phyloP scores from a whole-genome alignment of 2,797 vertebrate genomes.

The Acrossocheilus fasciatus region DNA sequence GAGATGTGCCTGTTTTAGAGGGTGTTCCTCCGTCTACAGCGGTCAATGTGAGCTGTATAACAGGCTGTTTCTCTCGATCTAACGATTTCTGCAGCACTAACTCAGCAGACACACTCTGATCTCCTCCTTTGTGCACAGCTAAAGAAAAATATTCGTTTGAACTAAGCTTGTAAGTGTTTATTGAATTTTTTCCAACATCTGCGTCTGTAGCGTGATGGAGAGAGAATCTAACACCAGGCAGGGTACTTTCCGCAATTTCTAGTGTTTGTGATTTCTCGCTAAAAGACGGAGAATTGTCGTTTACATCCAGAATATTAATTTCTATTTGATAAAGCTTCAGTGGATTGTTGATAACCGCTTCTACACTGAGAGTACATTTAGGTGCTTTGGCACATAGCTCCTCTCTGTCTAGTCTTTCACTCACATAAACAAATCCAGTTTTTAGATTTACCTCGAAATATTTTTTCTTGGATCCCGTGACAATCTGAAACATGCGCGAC shows the following conservation, averaged over 20 bases:
- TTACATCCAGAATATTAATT: constrained; percentile 70
- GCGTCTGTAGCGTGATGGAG: constrained; percentile 65
- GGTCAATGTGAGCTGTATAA: constrained; percentile 68
- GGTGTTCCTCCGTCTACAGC: constrained; percentile 76
- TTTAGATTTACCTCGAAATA: constrained; percentile 76
- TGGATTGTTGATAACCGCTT: constrained; percentile 70
- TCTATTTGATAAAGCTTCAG: constrained; percentile 72
- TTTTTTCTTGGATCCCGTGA: constrained; percentile 59
- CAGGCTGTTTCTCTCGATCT: constrained; percentile 73
- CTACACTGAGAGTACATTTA: constrained; percentile 74
- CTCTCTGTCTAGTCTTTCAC: constrained; percentile 77
- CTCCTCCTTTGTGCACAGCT: constrained; percentile 60
- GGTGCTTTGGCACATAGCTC: constrained; percentile 72
- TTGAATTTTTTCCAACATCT: constrained; percentile 70
- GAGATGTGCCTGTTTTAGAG: constrained; percentile 65
- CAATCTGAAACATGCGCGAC: constrained; percentile 63
- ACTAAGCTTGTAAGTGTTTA: constrained; percentile 70
- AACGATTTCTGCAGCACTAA: constrained; percentile 69
- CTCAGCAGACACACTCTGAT: constrained; percentile 67
- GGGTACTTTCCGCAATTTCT: constrained; percentile 67
- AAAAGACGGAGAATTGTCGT: constrained; percentile 73
- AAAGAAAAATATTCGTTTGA: constrained; percentile 71
- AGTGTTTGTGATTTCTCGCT: constrained; percentile 42
- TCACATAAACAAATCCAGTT: constrained; percentile 73
- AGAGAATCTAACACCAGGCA: constrained; percentile 70